Evolutionary conservation across 2,797 vertebrate species (phyloP).

Genomic region (Spinus pinus): DNA sequence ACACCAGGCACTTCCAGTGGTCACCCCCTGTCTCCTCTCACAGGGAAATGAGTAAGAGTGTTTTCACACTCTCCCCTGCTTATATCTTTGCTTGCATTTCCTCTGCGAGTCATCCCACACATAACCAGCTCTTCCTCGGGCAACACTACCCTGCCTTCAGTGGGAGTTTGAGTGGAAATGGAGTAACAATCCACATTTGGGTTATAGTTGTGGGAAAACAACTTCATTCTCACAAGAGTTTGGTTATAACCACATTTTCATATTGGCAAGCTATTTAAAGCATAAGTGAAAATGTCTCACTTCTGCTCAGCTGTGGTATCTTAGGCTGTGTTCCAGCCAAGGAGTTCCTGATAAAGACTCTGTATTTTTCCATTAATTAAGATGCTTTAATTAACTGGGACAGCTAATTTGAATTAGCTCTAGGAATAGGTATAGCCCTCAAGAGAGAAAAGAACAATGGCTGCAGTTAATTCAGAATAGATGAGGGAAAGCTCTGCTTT

Average conservation of each 20-base stretch:
- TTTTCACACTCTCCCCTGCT: not conserved
- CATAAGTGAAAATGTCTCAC: not conserved
- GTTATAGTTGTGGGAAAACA: not conserved
- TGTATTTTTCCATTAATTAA: constrained; percentile 24
- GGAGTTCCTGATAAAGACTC: not conserved
- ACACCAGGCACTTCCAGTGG: not conserved
- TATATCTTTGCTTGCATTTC: not conserved
- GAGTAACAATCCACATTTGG: not conserved
- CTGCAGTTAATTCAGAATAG: not conserved
- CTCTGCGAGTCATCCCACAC: not conserved
- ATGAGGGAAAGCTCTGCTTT: not conserved
- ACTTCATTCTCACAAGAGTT: not conserved
- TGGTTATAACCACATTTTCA: not conserved
- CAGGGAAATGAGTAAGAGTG: not conserved
- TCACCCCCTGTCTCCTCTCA: not conserved
- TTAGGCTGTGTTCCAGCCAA: not conserved
- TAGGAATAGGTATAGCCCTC: not conserved
- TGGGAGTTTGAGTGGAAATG: not conserved
- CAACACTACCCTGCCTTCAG: not conserved
- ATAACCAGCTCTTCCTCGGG: not conserved
- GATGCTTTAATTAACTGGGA: constrained; percentile 32
- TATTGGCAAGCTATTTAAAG: constrained; percentile 1
- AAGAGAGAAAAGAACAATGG: not conserved
- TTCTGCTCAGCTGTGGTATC: not conserved
- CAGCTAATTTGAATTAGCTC: constrained; percentile 24